These are phyloP conservation scores for Apamea anceps DNA, from an alignment of 2,888 invertebrate species.

Conservation along the genomic window DNA sequence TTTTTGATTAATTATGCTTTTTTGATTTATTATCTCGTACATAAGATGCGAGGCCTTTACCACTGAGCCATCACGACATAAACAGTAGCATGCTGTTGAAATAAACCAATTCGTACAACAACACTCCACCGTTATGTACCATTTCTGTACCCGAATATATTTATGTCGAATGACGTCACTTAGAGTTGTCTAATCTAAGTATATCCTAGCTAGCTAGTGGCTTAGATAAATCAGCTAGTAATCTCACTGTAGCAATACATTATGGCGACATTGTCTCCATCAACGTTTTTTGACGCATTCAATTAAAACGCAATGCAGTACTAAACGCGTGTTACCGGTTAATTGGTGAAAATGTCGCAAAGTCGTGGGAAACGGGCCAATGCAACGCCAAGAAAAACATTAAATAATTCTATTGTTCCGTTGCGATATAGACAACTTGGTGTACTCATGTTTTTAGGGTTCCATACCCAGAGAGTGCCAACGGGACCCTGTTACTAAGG, in stretches of 20 bases:
- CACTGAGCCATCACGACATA: no score
- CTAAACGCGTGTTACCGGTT: conserved; percentile 62
- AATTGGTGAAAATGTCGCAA: conserved; percentile 78
- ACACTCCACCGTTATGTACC: no score
- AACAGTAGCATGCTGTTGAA: no score
- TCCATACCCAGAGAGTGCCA: background rate
- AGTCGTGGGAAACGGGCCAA: conserved; percentile 77
- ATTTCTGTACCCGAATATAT: no score
- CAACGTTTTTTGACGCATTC: conserved; percentile 46
- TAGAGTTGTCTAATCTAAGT: background rate
- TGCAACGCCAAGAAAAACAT: conserved; percentile 69
- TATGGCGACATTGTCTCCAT: conserved; percentile 23
- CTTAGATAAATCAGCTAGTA: background rate
- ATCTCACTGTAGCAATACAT: conserved; percentile 32
- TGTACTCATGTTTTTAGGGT: conserved; percentile 55
- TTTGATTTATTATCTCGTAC: no score
- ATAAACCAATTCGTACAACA: no score
- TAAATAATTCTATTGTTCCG: conserved; percentile 70
- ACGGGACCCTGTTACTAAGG: background rate
- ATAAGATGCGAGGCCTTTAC: no score
- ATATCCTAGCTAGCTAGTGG: no score
- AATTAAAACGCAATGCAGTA: conserved; percentile 62
- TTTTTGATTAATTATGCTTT: no score
- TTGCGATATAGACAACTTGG: conserved; percentile 63
- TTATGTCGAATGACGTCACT: background rate